These are phyloP conservation scores for Pedionomus torquatus DNA, from an alignment of 2,113 vertebrate species.

Conservation along the genomic window DNA sequence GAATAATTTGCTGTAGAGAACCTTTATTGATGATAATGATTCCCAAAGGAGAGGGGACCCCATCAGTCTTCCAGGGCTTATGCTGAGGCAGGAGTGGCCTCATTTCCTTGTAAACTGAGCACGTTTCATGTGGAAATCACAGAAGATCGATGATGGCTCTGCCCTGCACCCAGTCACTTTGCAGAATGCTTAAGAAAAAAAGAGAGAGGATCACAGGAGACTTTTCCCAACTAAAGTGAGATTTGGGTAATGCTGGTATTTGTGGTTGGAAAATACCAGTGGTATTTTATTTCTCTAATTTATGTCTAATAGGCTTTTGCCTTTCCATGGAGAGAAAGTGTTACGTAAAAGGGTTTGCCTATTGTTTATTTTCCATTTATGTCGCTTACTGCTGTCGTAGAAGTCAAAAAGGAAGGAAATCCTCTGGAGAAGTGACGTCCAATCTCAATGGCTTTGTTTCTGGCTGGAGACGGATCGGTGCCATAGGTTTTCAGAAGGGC, in stretches of 20 bases:
- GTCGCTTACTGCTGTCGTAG: background rate
- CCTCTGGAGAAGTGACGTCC: background rate
- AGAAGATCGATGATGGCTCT: background rate
- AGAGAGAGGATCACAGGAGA: background rate
- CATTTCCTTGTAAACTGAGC: background rate
- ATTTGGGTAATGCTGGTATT: background rate
- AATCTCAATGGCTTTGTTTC: background rate
- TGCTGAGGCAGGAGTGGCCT: background rate
- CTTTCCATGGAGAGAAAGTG: background rate
- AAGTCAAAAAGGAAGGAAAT: slow-evolving; percentile 53
- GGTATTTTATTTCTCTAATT: background rate
- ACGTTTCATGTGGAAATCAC: background rate
- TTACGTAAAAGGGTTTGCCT: background rate
- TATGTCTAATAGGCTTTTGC: background rate
- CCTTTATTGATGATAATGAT: background rate
- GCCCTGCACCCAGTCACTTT: background rate
- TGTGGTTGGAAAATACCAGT: background rate
- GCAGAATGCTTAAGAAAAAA: background rate
- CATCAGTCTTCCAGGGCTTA: background rate
- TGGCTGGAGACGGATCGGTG: background rate
- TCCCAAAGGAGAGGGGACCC: background rate
- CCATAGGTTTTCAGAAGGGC: background rate
- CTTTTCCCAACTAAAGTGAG: background rate
- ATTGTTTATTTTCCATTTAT: slow-evolving; percentile 1
- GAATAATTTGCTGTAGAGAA: background rate